Percentiles rank a stretch among this genome's conserved stretches.
Conservation (phyloP, 2,797 vertebrate genomes). For the Sparidentex hasta region DNA sequence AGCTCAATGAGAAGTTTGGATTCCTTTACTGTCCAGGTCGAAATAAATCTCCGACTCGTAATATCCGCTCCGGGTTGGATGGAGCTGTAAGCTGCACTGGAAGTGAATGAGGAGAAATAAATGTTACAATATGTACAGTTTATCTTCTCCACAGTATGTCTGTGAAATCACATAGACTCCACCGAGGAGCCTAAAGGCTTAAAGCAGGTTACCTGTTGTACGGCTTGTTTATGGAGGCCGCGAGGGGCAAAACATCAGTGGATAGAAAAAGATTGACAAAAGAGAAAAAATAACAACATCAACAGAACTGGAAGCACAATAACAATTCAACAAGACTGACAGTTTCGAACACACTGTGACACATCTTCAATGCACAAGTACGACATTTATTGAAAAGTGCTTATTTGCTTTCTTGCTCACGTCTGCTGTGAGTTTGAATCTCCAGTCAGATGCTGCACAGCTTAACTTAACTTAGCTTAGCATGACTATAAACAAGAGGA, state of each 20-base stretch:
- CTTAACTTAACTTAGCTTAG: background rate
- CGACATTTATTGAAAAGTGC: background rate
- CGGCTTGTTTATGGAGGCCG: too few species aligned
- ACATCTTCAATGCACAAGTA: background rate
- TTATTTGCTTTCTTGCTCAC: background rate
- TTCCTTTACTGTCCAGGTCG: conserved; percentile 27
- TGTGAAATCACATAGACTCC: conserved; percentile 18
- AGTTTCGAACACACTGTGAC: background rate
- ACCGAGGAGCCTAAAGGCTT: background rate
- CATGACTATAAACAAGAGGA: background rate
- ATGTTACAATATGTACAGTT: conserved; percentile 12
- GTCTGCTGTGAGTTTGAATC: background rate
- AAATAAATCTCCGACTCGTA: conserved; percentile 42
- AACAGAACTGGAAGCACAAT: background rate
- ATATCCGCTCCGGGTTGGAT: conserved; percentile 12
- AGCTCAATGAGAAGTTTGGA: conserved; percentile 49
- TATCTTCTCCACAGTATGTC: background rate
- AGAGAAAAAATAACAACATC: background rate
- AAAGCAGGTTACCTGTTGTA: background rate
- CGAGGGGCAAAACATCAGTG: too few species aligned
- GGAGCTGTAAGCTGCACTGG: background rate
- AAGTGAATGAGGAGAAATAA: conserved; percentile 12
- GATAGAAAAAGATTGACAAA: too few species aligned
- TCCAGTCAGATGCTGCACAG: background rate
- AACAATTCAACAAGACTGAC: background rate